Percentiles rank a stretch among this genome's conserved stretches.
Evolutionary conservation across 2,797 vertebrate genomes (phyloP).

Genomic region (Myotis vivesi): DNA sequence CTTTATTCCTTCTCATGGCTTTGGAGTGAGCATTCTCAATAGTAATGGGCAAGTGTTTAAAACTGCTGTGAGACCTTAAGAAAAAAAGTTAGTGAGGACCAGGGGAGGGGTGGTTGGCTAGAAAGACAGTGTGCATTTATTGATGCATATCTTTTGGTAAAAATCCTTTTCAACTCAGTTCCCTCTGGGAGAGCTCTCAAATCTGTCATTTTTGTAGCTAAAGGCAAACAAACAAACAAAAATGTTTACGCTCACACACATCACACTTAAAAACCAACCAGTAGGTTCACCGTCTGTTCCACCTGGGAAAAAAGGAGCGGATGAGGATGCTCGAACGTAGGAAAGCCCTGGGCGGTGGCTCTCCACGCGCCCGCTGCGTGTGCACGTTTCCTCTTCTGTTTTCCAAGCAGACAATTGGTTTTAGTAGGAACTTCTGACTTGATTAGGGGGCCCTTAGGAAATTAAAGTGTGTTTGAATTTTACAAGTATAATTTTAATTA

Average conservation of each 20-base stretch:
- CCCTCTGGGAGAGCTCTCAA: slow-evolving; percentile 6
- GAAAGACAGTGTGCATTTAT: not conserved
- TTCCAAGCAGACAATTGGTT: slow-evolving; percentile 77
- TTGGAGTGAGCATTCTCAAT: not conserved
- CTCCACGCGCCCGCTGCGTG: not conserved
- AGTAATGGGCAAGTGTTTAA: not conserved
- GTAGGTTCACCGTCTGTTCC: not conserved
- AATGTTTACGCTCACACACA: not conserved
- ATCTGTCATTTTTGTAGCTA: slow-evolving; percentile 49
- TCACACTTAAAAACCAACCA: not conserved
- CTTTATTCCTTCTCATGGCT: not conserved
- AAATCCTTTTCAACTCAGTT: not conserved
- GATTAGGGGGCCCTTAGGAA: slow-evolving; percentile 80
- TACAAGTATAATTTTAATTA: slow-evolving; percentile 81
- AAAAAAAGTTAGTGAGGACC: not conserved
- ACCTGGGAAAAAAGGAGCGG: not conserved
- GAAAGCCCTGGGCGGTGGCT: not conserved
- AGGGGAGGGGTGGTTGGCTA: not conserved
- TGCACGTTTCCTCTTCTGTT: slow-evolving; percentile 64
- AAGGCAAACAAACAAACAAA: slow-evolving; percentile 24
- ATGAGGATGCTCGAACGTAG: not conserved
- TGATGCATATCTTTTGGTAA: not conserved
- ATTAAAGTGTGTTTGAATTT: slow-evolving; percentile 80
- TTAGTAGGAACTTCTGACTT: slow-evolving; percentile 78
- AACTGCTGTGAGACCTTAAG: not conserved